phyloP scores from a whole-genome alignment of 37 sponge, comb jelly and placozoan species.

The Diacarnus erythraeanus region DNA sequence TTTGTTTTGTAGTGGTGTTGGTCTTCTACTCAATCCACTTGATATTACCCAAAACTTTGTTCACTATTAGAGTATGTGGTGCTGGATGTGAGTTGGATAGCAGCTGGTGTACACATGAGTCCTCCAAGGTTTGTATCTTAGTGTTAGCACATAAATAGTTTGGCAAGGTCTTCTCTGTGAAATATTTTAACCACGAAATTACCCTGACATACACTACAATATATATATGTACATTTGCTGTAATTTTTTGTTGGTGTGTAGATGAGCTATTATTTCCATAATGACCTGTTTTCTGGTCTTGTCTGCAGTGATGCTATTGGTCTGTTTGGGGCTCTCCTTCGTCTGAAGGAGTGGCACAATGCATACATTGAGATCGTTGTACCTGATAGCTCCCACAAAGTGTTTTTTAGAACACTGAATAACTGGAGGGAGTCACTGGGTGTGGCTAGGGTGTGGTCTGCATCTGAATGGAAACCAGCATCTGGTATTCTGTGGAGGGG shows the following conservation, averaged over 20 bases:
- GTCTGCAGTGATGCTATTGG: conserved; percentile 11
- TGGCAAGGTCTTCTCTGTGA: no score
- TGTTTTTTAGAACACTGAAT: neutral
- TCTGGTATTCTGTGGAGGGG: conserved; percentile 55
- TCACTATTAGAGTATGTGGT: conserved; percentile 9
- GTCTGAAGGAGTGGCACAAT: conserved; percentile 49
- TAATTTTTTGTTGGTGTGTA: no score
- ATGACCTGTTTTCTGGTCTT: no score
- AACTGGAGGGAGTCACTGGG: conserved; percentile 19
- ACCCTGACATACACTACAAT: no score
- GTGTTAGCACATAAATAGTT: no score
- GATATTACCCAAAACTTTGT: no score
- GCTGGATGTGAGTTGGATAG: conserved; percentile 25
- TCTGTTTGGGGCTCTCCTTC: conserved; percentile 49
- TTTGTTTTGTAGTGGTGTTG: no score
- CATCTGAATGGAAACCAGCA: neutral
- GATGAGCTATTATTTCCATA: no score
- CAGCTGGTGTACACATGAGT: neutral
- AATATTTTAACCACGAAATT: no score
- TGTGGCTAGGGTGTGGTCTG: neutral
- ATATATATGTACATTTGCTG: no score
- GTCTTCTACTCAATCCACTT: no score
- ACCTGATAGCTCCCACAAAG: neutral
- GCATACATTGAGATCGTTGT: conserved; percentile 35
- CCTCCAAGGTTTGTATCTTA: conserved; percentile 27